Evolutionary conservation across 1,140 invertebrate genomes (phyloP).

Genomic region (Dreissena polymorpha): DNA sequence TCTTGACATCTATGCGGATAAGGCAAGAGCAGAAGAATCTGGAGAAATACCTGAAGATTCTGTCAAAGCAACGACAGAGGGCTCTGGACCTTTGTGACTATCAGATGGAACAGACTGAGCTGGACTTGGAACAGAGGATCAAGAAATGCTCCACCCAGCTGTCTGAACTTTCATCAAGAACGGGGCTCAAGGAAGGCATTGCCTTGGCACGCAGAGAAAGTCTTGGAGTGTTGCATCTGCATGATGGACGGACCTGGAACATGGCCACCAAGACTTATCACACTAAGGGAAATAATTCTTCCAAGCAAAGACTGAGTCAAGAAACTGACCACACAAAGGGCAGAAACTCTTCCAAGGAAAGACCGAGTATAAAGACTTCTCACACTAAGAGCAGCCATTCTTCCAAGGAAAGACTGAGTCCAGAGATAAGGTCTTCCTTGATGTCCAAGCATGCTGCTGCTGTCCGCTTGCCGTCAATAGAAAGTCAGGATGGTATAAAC

Average conservation of each 20-base stretch:
- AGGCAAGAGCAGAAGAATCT: slow-evolving; percentile 37
- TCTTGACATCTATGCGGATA: slow-evolving; percentile 11
- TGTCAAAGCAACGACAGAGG: slow-evolving; percentile 23
- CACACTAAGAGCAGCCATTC: too few species aligned
- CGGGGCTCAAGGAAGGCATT: slow-evolving; percentile 31
- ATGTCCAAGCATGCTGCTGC: too few species aligned
- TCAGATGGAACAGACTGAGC: slow-evolving; percentile 28
- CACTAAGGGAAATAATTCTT: too few species aligned
- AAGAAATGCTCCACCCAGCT: slow-evolving; percentile 10
- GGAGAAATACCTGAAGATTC: slow-evolving; percentile 4
- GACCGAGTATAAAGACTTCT: too few species aligned
- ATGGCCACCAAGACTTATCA: not conserved
- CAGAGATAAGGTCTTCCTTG: too few species aligned
- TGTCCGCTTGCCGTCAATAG: too few species aligned
- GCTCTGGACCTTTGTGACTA: slow-evolving; percentile 24
- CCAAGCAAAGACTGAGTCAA: too few species aligned
- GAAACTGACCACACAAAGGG: too few species aligned
- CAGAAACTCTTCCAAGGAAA: too few species aligned
- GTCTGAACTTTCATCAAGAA: slow-evolving; percentile 2
- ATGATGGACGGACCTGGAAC: slow-evolving; percentile 21
- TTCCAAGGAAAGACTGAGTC: too few species aligned
- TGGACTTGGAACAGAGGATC: slow-evolving; percentile 20
- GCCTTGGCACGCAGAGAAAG: slow-evolving; percentile 22
- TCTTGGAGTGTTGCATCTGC: slow-evolving; percentile 19
- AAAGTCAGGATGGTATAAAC: too few species aligned